Evolutionary conservation across 2,797 vertebrate species (phyloP), one percentile per base, ranked within the genome.

Genomic region (Macropus fuliginosus): DNA sequence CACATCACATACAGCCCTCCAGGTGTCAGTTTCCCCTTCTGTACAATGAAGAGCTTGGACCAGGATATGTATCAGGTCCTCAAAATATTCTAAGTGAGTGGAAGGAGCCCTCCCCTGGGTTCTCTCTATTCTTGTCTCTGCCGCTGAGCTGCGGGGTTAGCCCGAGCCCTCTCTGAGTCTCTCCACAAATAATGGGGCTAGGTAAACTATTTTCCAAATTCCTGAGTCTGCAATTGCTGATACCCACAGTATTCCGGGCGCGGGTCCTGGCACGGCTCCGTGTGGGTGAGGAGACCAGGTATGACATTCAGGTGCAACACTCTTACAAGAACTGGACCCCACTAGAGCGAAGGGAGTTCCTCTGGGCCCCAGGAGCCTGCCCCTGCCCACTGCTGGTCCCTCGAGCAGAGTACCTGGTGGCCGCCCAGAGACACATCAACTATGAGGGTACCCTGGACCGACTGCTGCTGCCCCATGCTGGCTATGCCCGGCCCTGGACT

Each of bases 321-420:
- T 95, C 96, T 8, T 99, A 99, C 91, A 98, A 98, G 97, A 98
- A 96, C 40, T 98, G 93, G 91, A 98, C 97, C 0, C 98, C 98
- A 0, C 98, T 99, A 91, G 96, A 98, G 28, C 1, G 96, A 54
- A 98, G 97, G 0, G 99, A 99, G 52, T 99, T 98, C 50, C 52
- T 99, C 74, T 99, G 99, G 99, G 99, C 98, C 0, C 98, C 98
- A 11, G 97, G 96, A 96, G 94, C 59, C 90, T 99, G 99, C 54
- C 98, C 98, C 31, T 99, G 99, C 94, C 99, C 99, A 0, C 1
- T 13, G 0, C 97, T 99, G 29, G 89, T 56, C 27, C 97, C 96
- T 13, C 98, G 94, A 0, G 93, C 0, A 0, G 98, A 98, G 55
- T 99, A 99, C 93, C n/a, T 99, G 94, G 97, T 99, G 66, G 99